phyloP scores from a whole-genome alignment of 2,888 invertebrate species.

The Gymnocheta viridis region DNA sequence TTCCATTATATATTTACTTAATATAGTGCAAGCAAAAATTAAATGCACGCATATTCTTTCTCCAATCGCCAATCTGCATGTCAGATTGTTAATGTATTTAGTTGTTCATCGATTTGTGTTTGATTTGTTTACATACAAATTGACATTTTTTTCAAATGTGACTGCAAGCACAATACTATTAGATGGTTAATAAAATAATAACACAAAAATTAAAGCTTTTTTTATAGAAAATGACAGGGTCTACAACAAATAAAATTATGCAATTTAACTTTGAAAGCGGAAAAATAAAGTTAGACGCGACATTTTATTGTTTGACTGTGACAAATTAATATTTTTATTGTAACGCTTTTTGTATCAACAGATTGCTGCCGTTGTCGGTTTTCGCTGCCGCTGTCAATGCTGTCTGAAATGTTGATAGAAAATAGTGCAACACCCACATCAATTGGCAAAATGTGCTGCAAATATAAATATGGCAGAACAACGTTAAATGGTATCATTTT shows the following conservation, averaged over 20 bases:
- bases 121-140: constrained; percentile 75
- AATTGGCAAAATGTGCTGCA: constrained; percentile 31
- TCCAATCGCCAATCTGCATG: background rate
- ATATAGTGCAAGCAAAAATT: background rate
- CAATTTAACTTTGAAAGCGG: constrained; percentile 62
- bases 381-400: constrained; percentile 11
- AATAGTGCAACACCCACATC: constrained; percentile 56
- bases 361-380: constrained; percentile 1
- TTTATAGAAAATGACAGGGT: constrained; percentile 54
- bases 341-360: background rate
- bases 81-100: background rate
- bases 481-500: constrained; percentile 53
- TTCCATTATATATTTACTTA: no score
- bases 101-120: constrained; percentile 28
- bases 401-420: constrained; percentile 13
- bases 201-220: constrained; percentile 26
- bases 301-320: constrained; percentile 36
- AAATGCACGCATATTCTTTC: background rate
- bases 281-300: constrained; percentile 59
- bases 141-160: constrained; percentile 77
- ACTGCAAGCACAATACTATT: constrained; percentile 34
- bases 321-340: constrained; percentile 28
- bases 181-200: constrained; percentile 6
- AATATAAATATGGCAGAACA: constrained; percentile 36
- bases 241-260: constrained; percentile 47